phyloP scores from a whole-genome alignment of 1,140 invertebrate species.

The Dendrolimus punctatus region DNA sequence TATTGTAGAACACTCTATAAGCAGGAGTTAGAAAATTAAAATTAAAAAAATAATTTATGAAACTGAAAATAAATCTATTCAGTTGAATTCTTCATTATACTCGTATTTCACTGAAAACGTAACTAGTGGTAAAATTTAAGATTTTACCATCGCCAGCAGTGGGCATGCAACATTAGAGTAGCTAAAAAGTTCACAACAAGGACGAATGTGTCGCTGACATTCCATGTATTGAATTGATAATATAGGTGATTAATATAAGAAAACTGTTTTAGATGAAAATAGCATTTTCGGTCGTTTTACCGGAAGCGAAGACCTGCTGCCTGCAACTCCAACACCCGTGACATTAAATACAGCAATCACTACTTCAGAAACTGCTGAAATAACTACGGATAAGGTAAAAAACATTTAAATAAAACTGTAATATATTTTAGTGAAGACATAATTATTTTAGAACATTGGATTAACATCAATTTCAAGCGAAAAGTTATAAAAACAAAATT shows the following conservation, averaged over 20 bases:
- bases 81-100: too few relatives aligned
- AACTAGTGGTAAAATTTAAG: too few relatives aligned
- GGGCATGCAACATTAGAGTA: too few relatives aligned
- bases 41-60: too few relatives aligned
- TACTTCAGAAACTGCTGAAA: not conserved
- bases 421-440: not conserved
- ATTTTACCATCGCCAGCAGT: too few relatives aligned
- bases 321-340: slow-evolving; percentile 17
- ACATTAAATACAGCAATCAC: slow-evolving; percentile 8
- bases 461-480: too few relatives aligned
- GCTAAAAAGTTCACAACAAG: too few relatives aligned
- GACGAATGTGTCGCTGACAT: not conserved
- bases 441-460: not conserved
- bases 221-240: not conserved
- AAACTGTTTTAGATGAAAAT: slow-evolving; percentile 46
- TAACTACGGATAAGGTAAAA: not conserved
- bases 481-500: too few relatives aligned
- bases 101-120: too few relatives aligned
- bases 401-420: slow-evolving; percentile 11
- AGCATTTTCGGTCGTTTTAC: slow-evolving; percentile 59
- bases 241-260: not conserved
- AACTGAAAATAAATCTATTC: too few relatives aligned
- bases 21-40: too few relatives aligned
- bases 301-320: slow-evolving; percentile 26
- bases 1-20: too few relatives aligned